Percentiles rank a stretch among this genome's conserved stretches.
Evolutionary conservation across 2,113 vertebrate species (phyloP).

Genomic region (Sander lucioperca): DNA sequence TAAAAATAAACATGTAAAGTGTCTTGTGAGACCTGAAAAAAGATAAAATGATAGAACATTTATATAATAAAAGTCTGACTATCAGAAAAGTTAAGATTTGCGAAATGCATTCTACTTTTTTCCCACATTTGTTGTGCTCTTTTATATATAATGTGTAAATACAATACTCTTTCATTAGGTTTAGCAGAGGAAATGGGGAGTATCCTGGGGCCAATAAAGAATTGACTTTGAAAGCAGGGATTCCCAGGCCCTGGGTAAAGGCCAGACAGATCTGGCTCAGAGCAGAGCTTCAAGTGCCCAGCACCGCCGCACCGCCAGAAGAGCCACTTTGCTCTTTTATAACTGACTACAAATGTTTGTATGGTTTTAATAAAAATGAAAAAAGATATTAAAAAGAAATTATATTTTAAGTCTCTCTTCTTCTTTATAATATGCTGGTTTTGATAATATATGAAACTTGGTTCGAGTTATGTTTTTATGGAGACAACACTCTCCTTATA

Average conservation of each 20-base stretch:
- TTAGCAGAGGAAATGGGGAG: constrained; percentile 85
- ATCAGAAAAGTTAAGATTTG: constrained; percentile 74
- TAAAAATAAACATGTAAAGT: constrained; percentile 68
- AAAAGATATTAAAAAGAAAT: constrained; percentile 71
- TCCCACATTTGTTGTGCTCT: constrained; percentile 80
- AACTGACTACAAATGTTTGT: constrained; percentile 96
- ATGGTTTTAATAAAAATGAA: constrained; percentile 97
- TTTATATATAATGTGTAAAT: constrained; percentile 90
- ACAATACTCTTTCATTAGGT: constrained; percentile 90
- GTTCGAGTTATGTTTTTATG: not conserved
- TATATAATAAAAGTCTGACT: constrained; percentile 77
- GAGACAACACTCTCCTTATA: not conserved
- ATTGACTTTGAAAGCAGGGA: constrained; percentile 85
- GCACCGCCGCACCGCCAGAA: constrained; percentile 86
- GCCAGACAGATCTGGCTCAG: constrained; percentile 81
- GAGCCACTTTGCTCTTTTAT: constrained; percentile 96
- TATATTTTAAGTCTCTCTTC: constrained; percentile 84
- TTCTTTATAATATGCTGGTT: constrained; percentile 40
- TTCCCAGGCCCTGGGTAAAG: constrained; percentile 81
- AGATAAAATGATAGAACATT: constrained; percentile 79
- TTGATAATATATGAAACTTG: not conserved
- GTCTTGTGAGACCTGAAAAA: constrained; percentile 82
- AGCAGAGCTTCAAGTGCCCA: constrained; percentile 82
- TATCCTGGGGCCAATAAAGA: constrained; percentile 84
- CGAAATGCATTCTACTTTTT: constrained; percentile 80